Evolutionary conservation across 2,113 vertebrate genomes (phyloP).

Genomic region (Callocephalon fimbriatum): DNA sequence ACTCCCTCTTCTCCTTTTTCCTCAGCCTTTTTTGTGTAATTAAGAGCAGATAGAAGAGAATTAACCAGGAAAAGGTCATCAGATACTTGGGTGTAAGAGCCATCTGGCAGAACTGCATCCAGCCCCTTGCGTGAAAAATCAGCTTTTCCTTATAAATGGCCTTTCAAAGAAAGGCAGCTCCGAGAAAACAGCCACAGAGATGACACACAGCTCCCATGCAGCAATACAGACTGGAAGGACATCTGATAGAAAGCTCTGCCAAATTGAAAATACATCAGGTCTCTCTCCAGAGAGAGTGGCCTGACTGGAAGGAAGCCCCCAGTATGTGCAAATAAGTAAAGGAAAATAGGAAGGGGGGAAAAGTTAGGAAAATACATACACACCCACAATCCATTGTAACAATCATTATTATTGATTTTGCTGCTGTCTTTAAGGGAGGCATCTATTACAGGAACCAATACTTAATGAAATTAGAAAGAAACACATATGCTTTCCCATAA

Average conservation of each 20-base stretch:
- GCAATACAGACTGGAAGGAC: neutral
- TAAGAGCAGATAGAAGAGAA: neutral
- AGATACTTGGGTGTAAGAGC: neutral
- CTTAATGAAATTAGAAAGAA: conserved; percentile 57
- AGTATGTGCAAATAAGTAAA: neutral
- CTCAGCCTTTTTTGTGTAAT: neutral
- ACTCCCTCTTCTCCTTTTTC: neutral
- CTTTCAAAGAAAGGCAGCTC: neutral
- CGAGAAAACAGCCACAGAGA: fast-evolving
- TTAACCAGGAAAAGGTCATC: neutral
- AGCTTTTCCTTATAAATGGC: neutral
- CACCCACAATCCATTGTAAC: conserved; percentile 53
- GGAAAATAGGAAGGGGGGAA: neutral
- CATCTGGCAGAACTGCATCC: neutral
- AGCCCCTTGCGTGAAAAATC: fast-evolving
- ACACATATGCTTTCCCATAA: conserved; percentile 66
- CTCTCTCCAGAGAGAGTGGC: neutral
- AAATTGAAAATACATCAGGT: fast-evolving
- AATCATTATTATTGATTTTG: conserved; percentile 75
- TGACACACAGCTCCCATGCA: neutral
- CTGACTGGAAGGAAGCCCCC: neutral
- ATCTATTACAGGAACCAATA: conserved; percentile 75
- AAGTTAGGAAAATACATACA: neutral
- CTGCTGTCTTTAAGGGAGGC: conserved; percentile 67
- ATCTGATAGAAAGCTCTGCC: neutral